Evolutionary conservation across 2,113 vertebrate species (phyloP).

Genomic region (Perca flavescens): DNA sequence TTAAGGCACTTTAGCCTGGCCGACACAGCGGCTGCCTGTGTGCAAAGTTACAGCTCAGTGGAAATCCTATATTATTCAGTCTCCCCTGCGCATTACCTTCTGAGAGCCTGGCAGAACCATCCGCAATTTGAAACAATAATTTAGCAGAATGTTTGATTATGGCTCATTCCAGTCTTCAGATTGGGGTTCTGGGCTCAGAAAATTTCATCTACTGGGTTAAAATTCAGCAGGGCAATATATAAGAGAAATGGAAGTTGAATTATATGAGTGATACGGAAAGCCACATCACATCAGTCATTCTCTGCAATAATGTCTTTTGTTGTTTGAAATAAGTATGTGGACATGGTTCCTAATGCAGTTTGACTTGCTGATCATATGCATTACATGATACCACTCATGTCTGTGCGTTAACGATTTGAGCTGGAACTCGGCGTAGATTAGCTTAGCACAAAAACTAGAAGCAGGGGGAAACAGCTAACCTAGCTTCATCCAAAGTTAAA

Average conservation of each 20-base stretch:
- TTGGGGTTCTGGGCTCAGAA: not conserved
- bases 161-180: constrained; percentile 1
- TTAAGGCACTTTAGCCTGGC: constrained; percentile 81
- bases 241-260: not conserved
- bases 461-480: not conserved
- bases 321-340: not conserved
- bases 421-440: not conserved
- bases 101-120: constrained; percentile 44
- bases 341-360: not conserved
- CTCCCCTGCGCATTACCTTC: constrained; percentile 42
- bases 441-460: not conserved
- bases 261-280: not conserved
- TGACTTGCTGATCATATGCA: no score
- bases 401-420: no score
- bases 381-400: no score
- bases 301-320: not conserved
- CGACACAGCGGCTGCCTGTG: constrained; percentile 62
- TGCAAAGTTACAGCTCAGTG: constrained; percentile 67
- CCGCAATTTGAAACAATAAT: constrained; percentile 28
- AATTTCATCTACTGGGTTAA: not conserved
- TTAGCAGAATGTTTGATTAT: constrained; percentile 22
- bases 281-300: not conserved
- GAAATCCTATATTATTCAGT: constrained; percentile 56
- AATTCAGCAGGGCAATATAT: not conserved
- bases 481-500: no score